phyloP scores from a whole-genome alignment of 2,888 invertebrate genomes.

The Acrobeloides nanus region DNA sequence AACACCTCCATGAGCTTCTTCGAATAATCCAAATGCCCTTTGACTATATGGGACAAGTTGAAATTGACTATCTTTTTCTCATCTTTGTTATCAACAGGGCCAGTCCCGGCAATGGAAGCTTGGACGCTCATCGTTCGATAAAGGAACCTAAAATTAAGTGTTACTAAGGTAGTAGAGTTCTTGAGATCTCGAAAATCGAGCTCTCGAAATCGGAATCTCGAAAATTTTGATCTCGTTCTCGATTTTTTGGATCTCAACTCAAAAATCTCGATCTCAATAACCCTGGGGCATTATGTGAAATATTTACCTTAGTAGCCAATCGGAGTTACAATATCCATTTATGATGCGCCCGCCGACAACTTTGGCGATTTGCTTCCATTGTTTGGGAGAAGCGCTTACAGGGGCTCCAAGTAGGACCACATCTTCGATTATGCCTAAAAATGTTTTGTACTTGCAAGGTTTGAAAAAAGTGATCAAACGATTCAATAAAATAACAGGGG shows the following conservation, averaged over 20 bases:
- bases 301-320: conserved; percentile 62
- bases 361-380: conserved; percentile 58
- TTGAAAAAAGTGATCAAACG: conserved; percentile 1
- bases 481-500: not conserved
- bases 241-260: too few relatives aligned
- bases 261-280: too few relatives aligned
- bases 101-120: conserved; percentile 63
- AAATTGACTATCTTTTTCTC: conserved; percentile 62
- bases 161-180: not conserved
- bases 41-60: conserved; percentile 62
- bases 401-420: conserved; percentile 65
- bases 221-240: too few relatives aligned
- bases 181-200: too few relatives aligned
- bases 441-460: too few relatives aligned
- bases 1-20: conserved; percentile 44
- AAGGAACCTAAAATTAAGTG: conserved; percentile 56
- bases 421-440: conserved; percentile 64
- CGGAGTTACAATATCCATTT: conserved; percentile 65
- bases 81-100: conserved; percentile 57
- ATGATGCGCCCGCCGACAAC: conserved; percentile 65
- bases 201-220: too few relatives aligned
- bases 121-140: conserved; percentile 64
- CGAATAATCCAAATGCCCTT: conserved; percentile 51
- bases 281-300: not conserved
- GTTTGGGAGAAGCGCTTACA: conserved; percentile 59